A percentile compares a stretch with the other conserved stretches of the same genome.
These are phyloP conservation scores for Hippoglossus hippoglossus DNA, from an alignment of 2,797 vertebrate genomes.

Conservation along the genomic window DNA sequence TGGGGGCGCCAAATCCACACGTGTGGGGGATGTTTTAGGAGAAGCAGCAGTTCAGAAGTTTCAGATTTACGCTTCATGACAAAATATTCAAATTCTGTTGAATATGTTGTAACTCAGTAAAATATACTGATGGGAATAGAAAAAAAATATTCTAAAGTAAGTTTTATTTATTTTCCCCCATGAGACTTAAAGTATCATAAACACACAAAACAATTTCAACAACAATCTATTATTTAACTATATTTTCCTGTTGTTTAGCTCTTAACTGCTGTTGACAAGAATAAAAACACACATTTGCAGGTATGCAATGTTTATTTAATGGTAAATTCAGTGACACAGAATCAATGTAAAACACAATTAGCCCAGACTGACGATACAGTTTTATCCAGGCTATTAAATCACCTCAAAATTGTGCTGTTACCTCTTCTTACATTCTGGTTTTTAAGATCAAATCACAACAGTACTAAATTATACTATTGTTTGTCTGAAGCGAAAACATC, in stretches of 20 bases:
- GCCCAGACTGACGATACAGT: slow-evolving; percentile 12
- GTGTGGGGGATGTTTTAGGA: no score
- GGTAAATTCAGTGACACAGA: slow-evolving; percentile 11
- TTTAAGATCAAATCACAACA: not conserved
- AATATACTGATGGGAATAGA: no score
- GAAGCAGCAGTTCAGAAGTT: no score
- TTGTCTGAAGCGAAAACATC: not conserved
- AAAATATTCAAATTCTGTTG: no score
- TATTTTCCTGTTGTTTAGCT: no score
- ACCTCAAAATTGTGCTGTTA: slow-evolving; percentile 27
- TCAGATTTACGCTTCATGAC: no score
- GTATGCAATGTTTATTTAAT: slow-evolving; percentile 39
- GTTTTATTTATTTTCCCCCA: no score
- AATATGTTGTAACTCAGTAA: no score
- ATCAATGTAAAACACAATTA: slow-evolving; percentile 28
- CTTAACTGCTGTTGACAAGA: not conserved
- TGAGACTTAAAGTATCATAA: no score
- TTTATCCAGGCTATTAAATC: slow-evolving; percentile 5
- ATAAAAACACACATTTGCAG: slow-evolving; percentile 14
- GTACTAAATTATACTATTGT: slow-evolving; percentile 3
- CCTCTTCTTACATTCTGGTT: slow-evolving; percentile 37
- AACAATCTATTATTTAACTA: no score
- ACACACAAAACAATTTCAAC: no score
- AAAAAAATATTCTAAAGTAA: no score
- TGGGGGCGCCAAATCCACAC: not conserved